These are phyloP conservation scores for Muscicapa adusta DNA, from an alignment of 2,113 vertebrate species.

Conservation along the genomic window DNA sequence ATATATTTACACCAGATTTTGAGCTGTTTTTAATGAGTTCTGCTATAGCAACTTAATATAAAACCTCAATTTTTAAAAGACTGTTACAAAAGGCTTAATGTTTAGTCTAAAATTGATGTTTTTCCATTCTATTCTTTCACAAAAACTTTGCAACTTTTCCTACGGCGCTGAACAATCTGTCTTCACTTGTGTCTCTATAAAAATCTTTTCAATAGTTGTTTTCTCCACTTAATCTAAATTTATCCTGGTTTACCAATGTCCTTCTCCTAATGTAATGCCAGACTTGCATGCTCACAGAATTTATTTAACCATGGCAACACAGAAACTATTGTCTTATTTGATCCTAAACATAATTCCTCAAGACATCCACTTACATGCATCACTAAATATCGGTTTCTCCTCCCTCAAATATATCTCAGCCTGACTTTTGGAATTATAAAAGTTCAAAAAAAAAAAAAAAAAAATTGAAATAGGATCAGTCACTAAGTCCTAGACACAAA, in stretches of 20 bases:
- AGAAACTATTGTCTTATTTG: not conserved
- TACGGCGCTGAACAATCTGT: accelerated
- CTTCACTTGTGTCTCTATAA: not conserved
- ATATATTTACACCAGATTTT: not conserved
- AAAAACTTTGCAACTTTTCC: not conserved
- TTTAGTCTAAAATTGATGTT: not conserved
- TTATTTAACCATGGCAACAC: not conserved
- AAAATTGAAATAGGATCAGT: not conserved
- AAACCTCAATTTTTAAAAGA: not conserved
- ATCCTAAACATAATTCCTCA: not conserved
- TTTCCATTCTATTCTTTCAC: not conserved
- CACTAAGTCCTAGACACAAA: not conserved
- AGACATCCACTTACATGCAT: not conserved
- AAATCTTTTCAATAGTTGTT: not conserved
- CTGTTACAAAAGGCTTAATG: not conserved
- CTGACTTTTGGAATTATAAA: not conserved
- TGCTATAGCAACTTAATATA: not conserved
- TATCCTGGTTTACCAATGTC: not conserved
- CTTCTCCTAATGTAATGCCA: not conserved
- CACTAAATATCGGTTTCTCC: not conserved
- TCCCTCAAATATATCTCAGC: not conserved
- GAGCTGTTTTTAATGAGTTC: not conserved
- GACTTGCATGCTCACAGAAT: not conserved
- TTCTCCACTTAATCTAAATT: not conserved
- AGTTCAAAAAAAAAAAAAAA: not conserved